Conservation (phyloP, 2,113 vertebrate species). For the Stegostoma tigrinum region DNA sequence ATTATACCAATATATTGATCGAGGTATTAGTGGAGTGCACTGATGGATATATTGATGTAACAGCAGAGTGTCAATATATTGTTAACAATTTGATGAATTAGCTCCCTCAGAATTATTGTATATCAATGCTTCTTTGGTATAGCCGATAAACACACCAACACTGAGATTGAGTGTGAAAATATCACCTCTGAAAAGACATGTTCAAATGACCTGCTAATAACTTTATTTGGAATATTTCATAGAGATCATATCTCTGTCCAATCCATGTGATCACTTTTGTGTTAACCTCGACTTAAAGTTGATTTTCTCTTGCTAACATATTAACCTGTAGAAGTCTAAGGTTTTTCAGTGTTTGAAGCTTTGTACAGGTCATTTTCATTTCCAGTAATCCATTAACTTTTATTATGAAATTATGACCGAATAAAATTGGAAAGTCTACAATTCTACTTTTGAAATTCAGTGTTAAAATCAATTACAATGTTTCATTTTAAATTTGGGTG, state of each 20-base stretch:
- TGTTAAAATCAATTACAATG: not conserved
- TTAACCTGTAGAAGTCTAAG: not conserved
- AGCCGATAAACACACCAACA: not conserved
- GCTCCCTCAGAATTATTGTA: not conserved
- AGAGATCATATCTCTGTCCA: not conserved
- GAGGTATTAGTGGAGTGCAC: not conserved
- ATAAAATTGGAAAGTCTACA: not conserved
- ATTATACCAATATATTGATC: not conserved
- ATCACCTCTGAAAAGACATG: not conserved
- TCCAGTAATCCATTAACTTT: not conserved
- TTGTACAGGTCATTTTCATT: not conserved
- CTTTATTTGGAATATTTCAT: not conserved
- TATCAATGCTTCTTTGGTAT: not conserved
- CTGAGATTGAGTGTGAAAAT: not conserved
- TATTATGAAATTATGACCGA: not conserved
- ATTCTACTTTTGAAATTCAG: no score
- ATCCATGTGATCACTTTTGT: not conserved
- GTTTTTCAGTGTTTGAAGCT: not conserved
- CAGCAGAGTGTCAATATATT: not conserved
- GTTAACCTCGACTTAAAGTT: conserved; percentile 7
- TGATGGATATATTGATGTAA: not conserved
- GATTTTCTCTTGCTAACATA: not conserved
- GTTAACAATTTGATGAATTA: conserved; percentile 14
- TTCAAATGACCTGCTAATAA: not conserved
- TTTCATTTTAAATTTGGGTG: not conserved